Conservation (phyloP, 1,140 invertebrate species). For the Galendromus occidentalis region DNA sequence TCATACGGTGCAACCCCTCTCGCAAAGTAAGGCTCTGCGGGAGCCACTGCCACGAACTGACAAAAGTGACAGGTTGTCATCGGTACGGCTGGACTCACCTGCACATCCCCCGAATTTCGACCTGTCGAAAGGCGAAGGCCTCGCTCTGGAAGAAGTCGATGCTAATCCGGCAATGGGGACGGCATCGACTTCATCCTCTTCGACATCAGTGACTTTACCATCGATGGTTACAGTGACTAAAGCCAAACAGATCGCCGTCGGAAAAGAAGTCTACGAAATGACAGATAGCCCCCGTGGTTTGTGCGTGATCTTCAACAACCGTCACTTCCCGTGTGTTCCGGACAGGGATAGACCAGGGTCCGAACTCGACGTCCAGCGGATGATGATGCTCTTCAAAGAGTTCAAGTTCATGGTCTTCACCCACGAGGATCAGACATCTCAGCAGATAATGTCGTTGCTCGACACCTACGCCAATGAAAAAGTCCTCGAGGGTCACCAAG, state of each 20-base stretch:
- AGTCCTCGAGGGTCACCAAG: conserved; percentile 10
- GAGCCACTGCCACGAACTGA: too few relatives aligned
- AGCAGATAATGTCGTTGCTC: not conserved
- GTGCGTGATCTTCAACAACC: not conserved
- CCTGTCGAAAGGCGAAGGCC: too few relatives aligned
- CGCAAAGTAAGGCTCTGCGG: too few relatives aligned
- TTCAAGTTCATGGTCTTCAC: not conserved
- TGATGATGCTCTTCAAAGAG: not conserved
- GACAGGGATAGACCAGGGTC: not conserved
- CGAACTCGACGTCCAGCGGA: not conserved
- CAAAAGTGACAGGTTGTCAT: too few relatives aligned
- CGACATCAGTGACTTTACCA: too few relatives aligned
- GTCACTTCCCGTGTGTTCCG: not conserved
- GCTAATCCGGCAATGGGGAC: too few relatives aligned
- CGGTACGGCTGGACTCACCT: too few relatives aligned
- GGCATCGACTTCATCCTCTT: too few relatives aligned
- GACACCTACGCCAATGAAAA: not conserved
- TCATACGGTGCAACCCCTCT: too few relatives aligned
- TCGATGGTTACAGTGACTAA: too few relatives aligned
- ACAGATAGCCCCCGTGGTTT: not conserved
- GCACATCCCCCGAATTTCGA: too few relatives aligned
- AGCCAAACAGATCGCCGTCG: not conserved
- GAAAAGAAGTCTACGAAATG: not conserved
- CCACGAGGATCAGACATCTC: not conserved
- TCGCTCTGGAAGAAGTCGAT: too few relatives aligned